These are phyloP conservation scores for Dasypolia templi DNA, from an alignment of 2,888 invertebrate genomes.

Conservation along the genomic window DNA sequence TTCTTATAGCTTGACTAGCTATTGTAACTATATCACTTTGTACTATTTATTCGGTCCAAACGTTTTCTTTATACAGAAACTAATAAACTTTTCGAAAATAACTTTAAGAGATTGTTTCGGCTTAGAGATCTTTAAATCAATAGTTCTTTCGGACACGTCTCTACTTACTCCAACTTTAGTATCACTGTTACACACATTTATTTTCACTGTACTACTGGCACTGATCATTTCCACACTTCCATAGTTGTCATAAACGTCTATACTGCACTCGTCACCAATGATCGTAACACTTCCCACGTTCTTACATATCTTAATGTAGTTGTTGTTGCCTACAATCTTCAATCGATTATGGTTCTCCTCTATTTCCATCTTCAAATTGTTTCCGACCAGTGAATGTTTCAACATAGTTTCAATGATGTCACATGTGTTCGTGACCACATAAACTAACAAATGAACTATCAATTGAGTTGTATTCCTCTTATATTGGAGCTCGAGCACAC, in stretches of 20 bases:
- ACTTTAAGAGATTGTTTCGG: slow-evolving; percentile 38
- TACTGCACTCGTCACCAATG: slow-evolving; percentile 71
- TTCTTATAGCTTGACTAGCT: neutral
- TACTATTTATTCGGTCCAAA: slow-evolving; percentile 21
- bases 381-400: slow-evolving; percentile 72
- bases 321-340: slow-evolving; percentile 75
- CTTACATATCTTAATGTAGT: slow-evolving; percentile 71
- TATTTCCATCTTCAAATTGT: slow-evolving; percentile 74
- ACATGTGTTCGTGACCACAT: slow-evolving; percentile 32
- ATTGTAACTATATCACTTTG: neutral
- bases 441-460: slow-evolving; percentile 53
- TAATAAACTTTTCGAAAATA: slow-evolving; percentile 36
- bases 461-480: slow-evolving; percentile 49
- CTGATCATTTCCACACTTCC: slow-evolving; percentile 71
- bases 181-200: slow-evolving; percentile 46
- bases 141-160: slow-evolving; percentile 11
- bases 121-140: slow-evolving; percentile 14
- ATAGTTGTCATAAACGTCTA: slow-evolving; percentile 71
- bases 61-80: slow-evolving; percentile 40
- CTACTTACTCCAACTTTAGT: slow-evolving; percentile 1
- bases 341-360: slow-evolving; percentile 70
- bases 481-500: slow-evolving; percentile 28
- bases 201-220: slow-evolving; percentile 53
- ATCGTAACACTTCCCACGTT: slow-evolving; percentile 74
- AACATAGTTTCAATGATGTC: slow-evolving; percentile 66